Conservation (phyloP, 2,113 vertebrate genomes). For the Agelaius tricolor region DNA sequence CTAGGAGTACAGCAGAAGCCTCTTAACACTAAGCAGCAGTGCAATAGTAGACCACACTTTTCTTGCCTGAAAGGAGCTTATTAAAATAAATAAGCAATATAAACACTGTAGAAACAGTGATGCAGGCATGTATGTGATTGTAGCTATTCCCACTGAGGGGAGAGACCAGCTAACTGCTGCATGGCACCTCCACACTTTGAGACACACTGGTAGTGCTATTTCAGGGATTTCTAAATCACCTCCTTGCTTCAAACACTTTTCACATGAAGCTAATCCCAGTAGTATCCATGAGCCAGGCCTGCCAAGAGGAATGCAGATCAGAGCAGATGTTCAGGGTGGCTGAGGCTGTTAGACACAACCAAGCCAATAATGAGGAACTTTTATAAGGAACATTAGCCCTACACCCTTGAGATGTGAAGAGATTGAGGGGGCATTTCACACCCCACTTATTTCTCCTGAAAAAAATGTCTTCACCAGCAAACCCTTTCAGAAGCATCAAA, state of each 20-base stretch:
- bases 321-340: background rate
- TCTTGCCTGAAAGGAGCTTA: background rate
- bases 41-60: accelerated
- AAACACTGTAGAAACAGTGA: background rate
- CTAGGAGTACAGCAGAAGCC: background rate
- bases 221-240: background rate
- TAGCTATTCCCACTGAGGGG: background rate
- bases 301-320: background rate
- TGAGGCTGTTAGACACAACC: background rate
- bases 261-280: background rate
- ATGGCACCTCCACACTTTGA: background rate
- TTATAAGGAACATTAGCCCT: background rate
- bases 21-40: background rate
- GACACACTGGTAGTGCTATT: background rate
- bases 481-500: background rate
- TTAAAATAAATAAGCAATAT: background rate
- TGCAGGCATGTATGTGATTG: background rate
- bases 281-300: background rate
- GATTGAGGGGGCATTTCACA: background rate
- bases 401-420: background rate
- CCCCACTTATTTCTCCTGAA: background rate
- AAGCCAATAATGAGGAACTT: background rate
- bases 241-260: background rate
- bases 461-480: background rate
- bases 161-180: background rate